Evolutionary conservation across 2,113 vertebrate genomes (phyloP).

Genomic region (Rousettus leschenaultii): DNA sequence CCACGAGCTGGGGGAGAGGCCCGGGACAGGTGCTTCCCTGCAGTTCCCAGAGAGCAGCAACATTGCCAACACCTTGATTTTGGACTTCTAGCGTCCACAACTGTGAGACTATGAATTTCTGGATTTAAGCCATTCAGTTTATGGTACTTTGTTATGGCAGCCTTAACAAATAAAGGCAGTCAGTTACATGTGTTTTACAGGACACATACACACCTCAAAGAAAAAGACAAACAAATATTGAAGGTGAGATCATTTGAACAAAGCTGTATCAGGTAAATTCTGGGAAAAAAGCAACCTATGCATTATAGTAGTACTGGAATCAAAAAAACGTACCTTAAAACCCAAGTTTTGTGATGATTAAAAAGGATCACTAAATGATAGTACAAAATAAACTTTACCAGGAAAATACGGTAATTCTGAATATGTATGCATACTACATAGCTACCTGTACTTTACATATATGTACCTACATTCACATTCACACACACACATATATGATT

Average conservation of each 20-base stretch:
- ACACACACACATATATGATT: background rate
- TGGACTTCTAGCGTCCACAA: background rate
- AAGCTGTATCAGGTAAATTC: background rate
- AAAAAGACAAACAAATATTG: background rate
- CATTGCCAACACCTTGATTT: background rate
- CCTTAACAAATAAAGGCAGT: background rate
- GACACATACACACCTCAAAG: background rate
- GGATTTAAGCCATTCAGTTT: background rate
- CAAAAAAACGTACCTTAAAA: background rate
- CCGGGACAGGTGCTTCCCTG: background rate
- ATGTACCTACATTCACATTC: background rate
- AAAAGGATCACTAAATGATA: background rate
- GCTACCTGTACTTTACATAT: background rate
- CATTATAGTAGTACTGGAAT: background rate
- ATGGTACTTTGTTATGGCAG: background rate
- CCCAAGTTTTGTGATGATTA: background rate
- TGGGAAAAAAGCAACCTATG: background rate
- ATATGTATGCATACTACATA: background rate
- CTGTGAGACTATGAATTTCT: background rate
- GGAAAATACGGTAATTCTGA: background rate
- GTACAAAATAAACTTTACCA: background rate
- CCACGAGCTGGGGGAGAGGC: background rate
- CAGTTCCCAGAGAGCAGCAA: background rate
- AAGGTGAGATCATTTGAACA: background rate
- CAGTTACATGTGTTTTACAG: background rate